phyloP scores from a whole-genome alignment of 2,113 vertebrate species.

The Megaptera novaeangliae region DNA sequence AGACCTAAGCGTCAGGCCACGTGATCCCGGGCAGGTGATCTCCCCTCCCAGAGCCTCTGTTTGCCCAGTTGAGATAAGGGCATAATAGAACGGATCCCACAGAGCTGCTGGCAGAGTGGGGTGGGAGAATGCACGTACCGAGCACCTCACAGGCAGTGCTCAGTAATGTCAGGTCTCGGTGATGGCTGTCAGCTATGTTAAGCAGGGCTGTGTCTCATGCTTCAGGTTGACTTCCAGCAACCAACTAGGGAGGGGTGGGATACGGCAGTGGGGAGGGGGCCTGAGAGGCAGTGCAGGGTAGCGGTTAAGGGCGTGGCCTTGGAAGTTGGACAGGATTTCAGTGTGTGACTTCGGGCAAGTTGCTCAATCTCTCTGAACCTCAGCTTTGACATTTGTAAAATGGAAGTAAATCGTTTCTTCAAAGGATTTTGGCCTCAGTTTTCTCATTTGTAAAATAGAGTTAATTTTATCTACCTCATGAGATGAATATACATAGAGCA shows the following conservation, averaged over 20 bases:
- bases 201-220: background rate
- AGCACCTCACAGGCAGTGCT: background rate
- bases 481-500: background rate
- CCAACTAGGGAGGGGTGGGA: background rate
- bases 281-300: accelerated
- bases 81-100: accelerated
- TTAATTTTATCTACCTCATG: background rate
- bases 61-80: background rate
- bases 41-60: background rate
- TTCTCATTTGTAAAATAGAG: background rate
- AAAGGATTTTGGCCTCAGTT: background rate
- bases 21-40: background rate
- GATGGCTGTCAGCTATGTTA: accelerated
- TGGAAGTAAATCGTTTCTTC: background rate
- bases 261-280: background rate
- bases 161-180: background rate
- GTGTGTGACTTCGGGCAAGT: background rate
- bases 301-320: background rate
- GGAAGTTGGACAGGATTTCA: background rate
- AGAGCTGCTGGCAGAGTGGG: background rate
- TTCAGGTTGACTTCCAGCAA: background rate
- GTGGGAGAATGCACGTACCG: accelerated
- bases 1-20: background rate
- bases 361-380: background rate
- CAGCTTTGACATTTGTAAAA: background rate